These are phyloP conservation scores for Zenarchopterus dispar DNA, from an alignment of 2,797 vertebrate genomes.

Conservation along the genomic window DNA sequence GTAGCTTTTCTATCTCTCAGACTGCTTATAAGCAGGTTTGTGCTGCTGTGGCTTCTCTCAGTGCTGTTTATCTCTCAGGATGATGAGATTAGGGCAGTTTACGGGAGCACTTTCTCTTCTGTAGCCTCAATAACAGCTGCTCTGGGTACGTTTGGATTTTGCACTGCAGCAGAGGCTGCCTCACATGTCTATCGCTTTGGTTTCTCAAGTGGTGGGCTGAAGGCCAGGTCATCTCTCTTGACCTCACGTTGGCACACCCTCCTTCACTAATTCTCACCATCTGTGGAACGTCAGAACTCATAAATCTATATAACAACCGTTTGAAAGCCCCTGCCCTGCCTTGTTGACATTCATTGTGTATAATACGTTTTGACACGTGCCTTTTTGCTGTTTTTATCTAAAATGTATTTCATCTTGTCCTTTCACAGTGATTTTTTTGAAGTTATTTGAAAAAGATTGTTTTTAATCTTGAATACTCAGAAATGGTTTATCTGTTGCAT, in stretches of 20 bases:
- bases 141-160: slow-evolving; percentile 48
- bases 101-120: slow-evolving; percentile 58
- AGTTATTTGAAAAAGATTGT: slow-evolving; percentile 6
- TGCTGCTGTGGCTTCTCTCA: slow-evolving; percentile 55
- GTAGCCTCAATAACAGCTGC: slow-evolving; percentile 58
- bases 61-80: slow-evolving; percentile 51
- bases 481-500: slow-evolving; percentile 32
- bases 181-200: slow-evolving; percentile 52
- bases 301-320: slow-evolving; percentile 75
- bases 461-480: slow-evolving; percentile 21
- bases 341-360: slow-evolving; percentile 42
- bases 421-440: slow-evolving; percentile 6
- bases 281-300: slow-evolving; percentile 75
- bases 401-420: slow-evolving; percentile 12
- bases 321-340: slow-evolving; percentile 38
- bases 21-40: slow-evolving; percentile 47
- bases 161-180: slow-evolving; percentile 43
- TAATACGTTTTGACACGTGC: slow-evolving; percentile 9
- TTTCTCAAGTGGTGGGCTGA: slow-evolving; percentile 70
- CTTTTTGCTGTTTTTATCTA: slow-evolving; percentile 25
- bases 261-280: slow-evolving; percentile 77
- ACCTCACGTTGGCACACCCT: slow-evolving; percentile 68
- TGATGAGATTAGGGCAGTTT: slow-evolving; percentile 71
- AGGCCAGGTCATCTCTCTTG: slow-evolving; percentile 74
- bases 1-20: slow-evolving; percentile 53